Percentiles rank a stretch among this genome's conserved stretches.
These are phyloP conservation scores for Habroteleia sp. DNA, from an alignment of 2,888 invertebrate genomes.

Conservation along the genomic window DNA sequence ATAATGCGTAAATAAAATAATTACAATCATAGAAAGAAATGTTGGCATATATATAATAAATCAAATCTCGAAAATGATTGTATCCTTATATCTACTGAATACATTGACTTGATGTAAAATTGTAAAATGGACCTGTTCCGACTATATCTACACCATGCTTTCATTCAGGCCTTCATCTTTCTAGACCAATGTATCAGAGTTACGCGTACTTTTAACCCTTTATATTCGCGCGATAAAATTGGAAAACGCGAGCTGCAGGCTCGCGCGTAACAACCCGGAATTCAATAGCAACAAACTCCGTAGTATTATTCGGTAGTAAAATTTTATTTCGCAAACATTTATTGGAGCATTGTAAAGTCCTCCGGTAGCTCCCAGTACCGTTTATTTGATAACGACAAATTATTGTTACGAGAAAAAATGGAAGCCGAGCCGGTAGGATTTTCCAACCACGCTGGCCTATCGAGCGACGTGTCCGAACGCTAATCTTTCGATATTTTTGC, in stretches of 20 bases:
- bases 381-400: constrained; percentile 81
- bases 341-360: constrained; percentile 72
- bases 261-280: constrained; percentile 70
- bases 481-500: constrained; percentile 80
- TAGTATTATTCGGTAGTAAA: constrained; percentile 79
- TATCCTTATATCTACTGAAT: too few relatives aligned
- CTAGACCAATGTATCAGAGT: constrained; percentile 45
- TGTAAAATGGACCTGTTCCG: background rate
- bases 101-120: too few relatives aligned
- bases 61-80: too few relatives aligned
- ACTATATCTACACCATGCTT: background rate
- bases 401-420: constrained; percentile 80
- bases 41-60: too few relatives aligned
- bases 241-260: constrained; percentile 60
- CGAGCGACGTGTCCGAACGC: constrained; percentile 75
- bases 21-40: too few relatives aligned
- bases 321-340: constrained; percentile 80
- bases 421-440: constrained; percentile 62
- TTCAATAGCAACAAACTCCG: constrained; percentile 80
- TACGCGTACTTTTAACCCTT: constrained; percentile 57
- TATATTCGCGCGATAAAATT: constrained; percentile 63
- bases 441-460: constrained; percentile 68
- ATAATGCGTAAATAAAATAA: too few relatives aligned
- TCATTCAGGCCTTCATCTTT: constrained; percentile 21
- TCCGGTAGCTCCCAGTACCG: constrained; percentile 32